phyloP scores from a whole-genome alignment of 2,113 vertebrate genomes.

The Xenopus laevis region DNA sequence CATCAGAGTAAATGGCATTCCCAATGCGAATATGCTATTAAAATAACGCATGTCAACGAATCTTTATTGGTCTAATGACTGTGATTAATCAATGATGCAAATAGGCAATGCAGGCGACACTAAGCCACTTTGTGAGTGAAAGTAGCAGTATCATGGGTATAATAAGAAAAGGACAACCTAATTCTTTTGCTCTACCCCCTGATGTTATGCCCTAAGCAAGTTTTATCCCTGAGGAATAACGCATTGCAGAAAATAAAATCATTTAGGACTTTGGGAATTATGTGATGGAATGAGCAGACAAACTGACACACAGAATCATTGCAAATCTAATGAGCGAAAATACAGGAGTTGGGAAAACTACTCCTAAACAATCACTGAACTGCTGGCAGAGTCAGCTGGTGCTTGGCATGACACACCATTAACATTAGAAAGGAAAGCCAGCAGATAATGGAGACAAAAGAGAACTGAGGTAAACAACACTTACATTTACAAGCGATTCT shows the following conservation, averaged over 20 bases:
- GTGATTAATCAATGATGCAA: conserved; percentile 38
- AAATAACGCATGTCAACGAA: conserved; percentile 17
- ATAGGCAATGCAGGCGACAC: conserved; percentile 10
- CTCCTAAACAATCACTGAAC: conserved; percentile 17
- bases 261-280: conserved; percentile 34
- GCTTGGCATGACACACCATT: conserved; percentile 38
- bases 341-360: conserved; percentile 24
- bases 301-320: conserved; percentile 21
- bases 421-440: conserved; percentile 36
- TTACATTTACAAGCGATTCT: conserved; percentile 20
- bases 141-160: conserved; percentile 21
- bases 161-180: conserved; percentile 28
- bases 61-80: conserved; percentile 38
- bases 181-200: conserved; percentile 28
- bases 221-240: conserved; percentile 21
- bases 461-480: conserved; percentile 30
- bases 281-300: conserved; percentile 29
- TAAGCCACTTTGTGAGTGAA: conserved; percentile 23
- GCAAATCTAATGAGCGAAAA: conserved; percentile 26
- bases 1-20: conserved; percentile 3
- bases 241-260: conserved; percentile 36
- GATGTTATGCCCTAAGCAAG: conserved; percentile 34
- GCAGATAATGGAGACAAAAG: conserved; percentile 33
- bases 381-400: conserved; percentile 41
- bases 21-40: conserved; percentile 26